Conservation (phyloP, 2,113 vertebrate species). For the Tetrax tetrax region DNA sequence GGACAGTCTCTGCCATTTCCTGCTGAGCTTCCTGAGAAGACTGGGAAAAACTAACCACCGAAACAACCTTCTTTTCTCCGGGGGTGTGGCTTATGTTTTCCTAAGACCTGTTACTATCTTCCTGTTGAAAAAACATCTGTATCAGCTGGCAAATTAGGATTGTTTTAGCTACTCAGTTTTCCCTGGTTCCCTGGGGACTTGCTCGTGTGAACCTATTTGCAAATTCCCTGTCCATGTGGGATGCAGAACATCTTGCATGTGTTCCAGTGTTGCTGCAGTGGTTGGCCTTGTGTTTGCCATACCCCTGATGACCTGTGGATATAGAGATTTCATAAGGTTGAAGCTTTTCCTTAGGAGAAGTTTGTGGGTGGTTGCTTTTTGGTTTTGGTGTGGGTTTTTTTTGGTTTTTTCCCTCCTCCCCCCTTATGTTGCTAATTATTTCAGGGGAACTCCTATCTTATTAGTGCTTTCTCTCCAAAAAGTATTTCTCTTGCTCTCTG, state of each 20-base stretch:
- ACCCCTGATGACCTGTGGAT: neutral
- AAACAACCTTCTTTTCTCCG: neutral
- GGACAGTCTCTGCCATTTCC: neutral
- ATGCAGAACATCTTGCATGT: neutral
- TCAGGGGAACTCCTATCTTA: neutral
- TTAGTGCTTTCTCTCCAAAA: neutral
- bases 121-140: neutral
- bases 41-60: neutral
- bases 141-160: neutral
- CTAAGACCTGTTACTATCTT: neutral
- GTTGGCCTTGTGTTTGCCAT: fast-evolving
- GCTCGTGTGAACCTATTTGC: neutral
- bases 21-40: neutral
- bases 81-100: neutral
- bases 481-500: neutral
- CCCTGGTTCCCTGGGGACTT: neutral
- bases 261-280: neutral
- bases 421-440: neutral
- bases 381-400: no score
- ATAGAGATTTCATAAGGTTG: neutral
- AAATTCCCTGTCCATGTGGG: neutral
- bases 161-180: neutral
- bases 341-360: neutral
- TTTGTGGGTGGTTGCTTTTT: neutral
- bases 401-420: no score